These are phyloP conservation scores for Chirona hameri DNA, from an alignment of 2,888 invertebrate species.

Conservation along the genomic window DNA sequence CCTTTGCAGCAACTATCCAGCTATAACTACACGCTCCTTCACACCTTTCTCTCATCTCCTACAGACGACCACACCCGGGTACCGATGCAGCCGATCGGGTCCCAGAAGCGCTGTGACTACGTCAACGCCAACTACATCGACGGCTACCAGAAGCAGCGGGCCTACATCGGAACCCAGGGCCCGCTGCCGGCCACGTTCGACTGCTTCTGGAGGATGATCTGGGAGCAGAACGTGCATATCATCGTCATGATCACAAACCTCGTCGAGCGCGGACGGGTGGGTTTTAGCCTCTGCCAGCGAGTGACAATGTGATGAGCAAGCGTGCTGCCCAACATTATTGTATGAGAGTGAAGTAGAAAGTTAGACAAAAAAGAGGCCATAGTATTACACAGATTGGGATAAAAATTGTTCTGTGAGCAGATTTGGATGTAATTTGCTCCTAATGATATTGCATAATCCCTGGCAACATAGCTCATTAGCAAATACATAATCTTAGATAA, in stretches of 20 bases:
- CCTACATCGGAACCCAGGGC: not conserved
- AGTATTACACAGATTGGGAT: too few relatives aligned
- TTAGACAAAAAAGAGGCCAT: too few relatives aligned
- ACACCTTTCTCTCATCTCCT: constrained; percentile 14
- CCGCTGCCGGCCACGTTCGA: not conserved
- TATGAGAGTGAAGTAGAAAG: too few relatives aligned
- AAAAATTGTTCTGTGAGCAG: too few relatives aligned
- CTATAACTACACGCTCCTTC: too few relatives aligned
- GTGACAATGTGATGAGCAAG: too few relatives aligned
- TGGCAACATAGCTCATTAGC: too few relatives aligned
- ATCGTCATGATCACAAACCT: not conserved
- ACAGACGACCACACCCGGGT: constrained; percentile 87
- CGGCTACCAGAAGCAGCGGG: constrained; percentile 53
- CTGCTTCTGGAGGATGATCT: not conserved
- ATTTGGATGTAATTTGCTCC: too few relatives aligned
- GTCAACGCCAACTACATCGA: constrained; percentile 96
- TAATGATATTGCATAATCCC: too few relatives aligned
- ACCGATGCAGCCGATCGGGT: constrained; percentile 69
- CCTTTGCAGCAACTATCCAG: too few relatives aligned
- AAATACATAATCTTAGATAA: too few relatives aligned
- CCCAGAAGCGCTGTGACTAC: constrained; percentile 78
- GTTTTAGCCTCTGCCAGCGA: constrained; percentile 37
- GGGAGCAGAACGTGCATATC: not conserved
- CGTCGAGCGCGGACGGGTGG: not conserved
- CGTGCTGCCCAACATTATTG: too few relatives aligned